Conservation (phyloP, 2,888 invertebrate species). For the Eugnorisma glareosa region DNA sequence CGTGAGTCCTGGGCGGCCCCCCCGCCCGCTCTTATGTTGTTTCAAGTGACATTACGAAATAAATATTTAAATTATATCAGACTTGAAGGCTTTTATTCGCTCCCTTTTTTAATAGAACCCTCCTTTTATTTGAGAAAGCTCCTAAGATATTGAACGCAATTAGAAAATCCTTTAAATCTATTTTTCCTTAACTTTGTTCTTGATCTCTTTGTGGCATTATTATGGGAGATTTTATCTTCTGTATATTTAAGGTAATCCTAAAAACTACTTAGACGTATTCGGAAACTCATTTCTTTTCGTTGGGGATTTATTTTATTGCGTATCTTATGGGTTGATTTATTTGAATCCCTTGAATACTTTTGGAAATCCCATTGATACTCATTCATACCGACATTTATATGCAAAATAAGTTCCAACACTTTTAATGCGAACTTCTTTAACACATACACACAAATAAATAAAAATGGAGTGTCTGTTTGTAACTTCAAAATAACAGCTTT, state of each 20-base stretch:
- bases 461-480: too few relatives aligned
- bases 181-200: slow-evolving; percentile 53
- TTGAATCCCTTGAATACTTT: slow-evolving; percentile 26
- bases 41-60: slow-evolving; percentile 89
- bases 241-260: slow-evolving; percentile 62
- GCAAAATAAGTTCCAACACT: not conserved
- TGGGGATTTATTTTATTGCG: slow-evolving; percentile 48
- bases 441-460: too few relatives aligned
- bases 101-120: slow-evolving; percentile 33
- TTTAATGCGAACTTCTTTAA: not conserved
- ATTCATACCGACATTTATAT: not conserved
- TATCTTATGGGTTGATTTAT: slow-evolving; percentile 46
- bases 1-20: slow-evolving; percentile 85
- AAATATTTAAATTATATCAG: slow-evolving; percentile 90
- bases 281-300: slow-evolving; percentile 53
- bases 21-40: slow-evolving; percentile 85
- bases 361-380: slow-evolving; percentile 9
- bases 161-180: slow-evolving; percentile 60
- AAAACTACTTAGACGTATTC: slow-evolving; percentile 52
- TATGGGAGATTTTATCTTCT: slow-evolving; percentile 54
- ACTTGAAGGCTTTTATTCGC: slow-evolving; percentile 76
- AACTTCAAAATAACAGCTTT: too few relatives aligned
- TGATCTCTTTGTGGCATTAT: slow-evolving; percentile 54
- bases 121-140: slow-evolving; percentile 44
- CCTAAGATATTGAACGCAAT: slow-evolving; percentile 45